Evolutionary conservation across 2,113 vertebrate genomes (phyloP), one percentile per base, ranked within the genome.

Genomic region (Aegotheles bennettii): DNA sequence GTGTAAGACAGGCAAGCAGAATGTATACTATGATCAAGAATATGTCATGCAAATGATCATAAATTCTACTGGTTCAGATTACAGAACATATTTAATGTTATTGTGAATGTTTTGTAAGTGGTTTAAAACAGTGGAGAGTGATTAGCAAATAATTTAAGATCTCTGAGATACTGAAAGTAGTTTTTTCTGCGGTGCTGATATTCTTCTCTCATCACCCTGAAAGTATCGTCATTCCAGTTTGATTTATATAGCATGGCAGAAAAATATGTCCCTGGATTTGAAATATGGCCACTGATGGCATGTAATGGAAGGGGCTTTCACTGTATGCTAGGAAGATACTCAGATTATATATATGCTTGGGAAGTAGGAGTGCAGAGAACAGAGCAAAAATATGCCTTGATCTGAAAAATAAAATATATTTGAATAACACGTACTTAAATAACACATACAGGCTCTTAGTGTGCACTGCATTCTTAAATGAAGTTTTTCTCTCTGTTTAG

Each of bases 71-170:
- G 43, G 16, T 60, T 94, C 79, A 31, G 35, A 47, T 69, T 77
- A 31, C 14, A 73, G 50, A 87, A 85, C 19, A 21, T 77, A 56
- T 48, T 85, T 85, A 77, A 85, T 57, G 57, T 68, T 93, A 38
- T 14, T 54, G 29, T 59, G 61, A 80, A 45, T 9, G 2, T 69
- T 25, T 36, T 85, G 8, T 51, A 53, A 77, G 74, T 63, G 65
- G 69, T 68, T 84, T 61, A 50, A 87, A 92, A 45, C 54, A 90
- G 47, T 45, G 61, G 48, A 69, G 70, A 69, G 65, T 56, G 50
- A 95, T 94, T 95, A 95, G 69, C 91, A 88, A 83, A 87, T 78
- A 87, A 89, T 84, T 90, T 83, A 83, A 93, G 59, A 70, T 68
- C 50, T 80, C 40, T 63, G 38, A 70, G 70, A 50, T 83, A 38